Conservation (phyloP, 2,888 invertebrate genomes). For the Blera fallax region DNA sequence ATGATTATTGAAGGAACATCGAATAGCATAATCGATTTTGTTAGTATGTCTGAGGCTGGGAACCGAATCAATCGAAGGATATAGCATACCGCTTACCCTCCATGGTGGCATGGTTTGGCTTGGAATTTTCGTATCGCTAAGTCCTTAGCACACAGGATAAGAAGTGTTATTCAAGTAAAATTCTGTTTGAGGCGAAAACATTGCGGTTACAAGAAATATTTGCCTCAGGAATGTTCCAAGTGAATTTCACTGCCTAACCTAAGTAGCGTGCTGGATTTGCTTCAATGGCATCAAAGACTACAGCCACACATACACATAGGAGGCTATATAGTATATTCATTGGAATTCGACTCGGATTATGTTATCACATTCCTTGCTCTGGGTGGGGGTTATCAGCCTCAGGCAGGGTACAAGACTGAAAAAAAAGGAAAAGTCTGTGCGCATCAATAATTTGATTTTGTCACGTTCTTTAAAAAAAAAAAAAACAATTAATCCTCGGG, state of each 20-base stretch:
- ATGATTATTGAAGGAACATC: conserved; percentile 22
- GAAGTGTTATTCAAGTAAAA: not conserved
- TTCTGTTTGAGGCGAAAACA: conserved; percentile 15
- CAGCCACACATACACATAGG: too few species aligned
- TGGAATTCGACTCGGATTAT: conserved; percentile 19
- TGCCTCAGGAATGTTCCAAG: conserved; percentile 23
- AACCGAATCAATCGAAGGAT: conserved; percentile 47
- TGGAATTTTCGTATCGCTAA: conserved; percentile 3
- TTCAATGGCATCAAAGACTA: too few species aligned
- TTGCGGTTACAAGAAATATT: conserved; percentile 36
- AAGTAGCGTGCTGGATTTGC: not conserved
- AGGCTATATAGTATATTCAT: not conserved
- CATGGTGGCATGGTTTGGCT: too few species aligned
- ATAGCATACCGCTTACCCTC: not conserved
- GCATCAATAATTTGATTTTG: conserved; percentile 4
- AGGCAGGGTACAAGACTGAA: not conserved
- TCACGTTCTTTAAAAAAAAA: not conserved
- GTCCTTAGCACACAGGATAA: not conserved
- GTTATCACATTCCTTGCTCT: not conserved
- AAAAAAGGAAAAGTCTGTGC: not conserved
- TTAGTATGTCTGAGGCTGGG: conserved; percentile 11
- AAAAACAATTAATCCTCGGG: not conserved
- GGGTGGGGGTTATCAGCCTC: not conserved
- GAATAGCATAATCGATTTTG: conserved; percentile 45
- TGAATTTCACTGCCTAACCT: conserved; percentile 8